A percentile compares a stretch with the other conserved stretches of the same genome.
phyloP scores from a whole-genome alignment of 2,113 vertebrate genomes.

The Brevimyrus niger region DNA sequence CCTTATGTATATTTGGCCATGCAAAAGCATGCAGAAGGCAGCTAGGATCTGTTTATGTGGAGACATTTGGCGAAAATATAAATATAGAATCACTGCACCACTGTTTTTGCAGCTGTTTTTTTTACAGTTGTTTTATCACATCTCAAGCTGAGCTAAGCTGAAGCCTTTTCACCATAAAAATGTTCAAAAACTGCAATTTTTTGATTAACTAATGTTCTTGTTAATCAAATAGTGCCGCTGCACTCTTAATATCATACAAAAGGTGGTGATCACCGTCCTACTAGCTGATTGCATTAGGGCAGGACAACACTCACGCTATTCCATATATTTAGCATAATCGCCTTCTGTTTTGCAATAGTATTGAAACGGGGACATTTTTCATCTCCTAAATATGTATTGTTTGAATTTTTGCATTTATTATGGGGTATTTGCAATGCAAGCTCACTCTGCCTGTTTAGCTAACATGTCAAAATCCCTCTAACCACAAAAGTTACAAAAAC shows the following conservation, averaged over 20 bases:
- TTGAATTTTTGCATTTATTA: neutral
- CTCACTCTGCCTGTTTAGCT: neutral
- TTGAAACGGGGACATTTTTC: neutral
- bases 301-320: neutral
- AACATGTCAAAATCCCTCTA: neutral
- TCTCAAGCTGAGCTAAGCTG: too few relatives aligned
- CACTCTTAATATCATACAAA: neutral
- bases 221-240: neutral
- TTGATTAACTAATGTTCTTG: neutral
- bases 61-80: neutral
- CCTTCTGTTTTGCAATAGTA: neutral
- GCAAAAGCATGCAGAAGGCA: neutral
- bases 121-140: neutral
- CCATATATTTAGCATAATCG: neutral
- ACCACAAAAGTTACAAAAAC: neutral
- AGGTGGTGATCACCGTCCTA: neutral
- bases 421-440: neutral
- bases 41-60: neutral
- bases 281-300: neutral
- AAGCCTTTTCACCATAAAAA: neutral
- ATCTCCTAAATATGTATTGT: neutral
- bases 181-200: neutral
- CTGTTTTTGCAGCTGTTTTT: neutral
- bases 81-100: neutral
- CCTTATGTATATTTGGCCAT: neutral